Conservation (phyloP, 1,140 invertebrate species). For the Drosophila pseudoobscura region DNA sequence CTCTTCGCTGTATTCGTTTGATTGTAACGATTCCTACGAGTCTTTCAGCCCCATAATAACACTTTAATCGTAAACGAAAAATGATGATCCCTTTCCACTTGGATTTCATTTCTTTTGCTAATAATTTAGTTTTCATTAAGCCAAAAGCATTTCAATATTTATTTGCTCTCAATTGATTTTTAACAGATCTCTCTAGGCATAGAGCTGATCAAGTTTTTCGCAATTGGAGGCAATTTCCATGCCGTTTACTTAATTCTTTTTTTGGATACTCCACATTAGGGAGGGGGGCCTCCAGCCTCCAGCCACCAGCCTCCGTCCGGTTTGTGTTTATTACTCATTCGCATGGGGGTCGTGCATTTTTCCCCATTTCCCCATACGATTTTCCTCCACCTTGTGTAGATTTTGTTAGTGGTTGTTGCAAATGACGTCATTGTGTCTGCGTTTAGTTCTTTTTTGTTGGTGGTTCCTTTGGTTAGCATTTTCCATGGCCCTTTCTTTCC, state of each 20-base stretch:
- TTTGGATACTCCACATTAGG: conserved; percentile 1
- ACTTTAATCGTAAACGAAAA: too few species aligned
- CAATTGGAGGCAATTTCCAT: background rate
- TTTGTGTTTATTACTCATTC: too few species aligned
- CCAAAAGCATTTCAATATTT: conserved; percentile 42
- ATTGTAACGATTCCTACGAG: too few species aligned
- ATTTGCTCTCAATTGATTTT: conserved; percentile 73
- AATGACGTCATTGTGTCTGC: conserved; percentile 31
- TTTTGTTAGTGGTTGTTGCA: conserved; percentile 26
- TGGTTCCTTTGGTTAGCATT: conserved; percentile 1
- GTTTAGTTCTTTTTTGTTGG: conserved; percentile 16
- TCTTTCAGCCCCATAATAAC: too few species aligned
- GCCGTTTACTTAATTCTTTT: too few species aligned
- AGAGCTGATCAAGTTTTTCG: conserved; percentile 43
- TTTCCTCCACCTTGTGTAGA: conserved; percentile 1
- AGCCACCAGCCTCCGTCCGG: too few species aligned
- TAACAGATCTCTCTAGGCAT: conserved; percentile 44
- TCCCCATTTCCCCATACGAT: conserved; percentile 5
- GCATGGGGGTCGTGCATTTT: too few species aligned
- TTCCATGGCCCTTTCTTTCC: background rate
- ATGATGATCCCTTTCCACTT: too few species aligned
- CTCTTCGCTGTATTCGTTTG: too few species aligned
- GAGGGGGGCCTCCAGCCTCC: background rate
- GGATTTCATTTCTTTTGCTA: background rate
- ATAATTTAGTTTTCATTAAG: conserved; percentile 35